These are phyloP conservation scores for Helicoverpa assulta DNA, from an alignment of 2,888 invertebrate species.

Conservation along the genomic window DNA sequence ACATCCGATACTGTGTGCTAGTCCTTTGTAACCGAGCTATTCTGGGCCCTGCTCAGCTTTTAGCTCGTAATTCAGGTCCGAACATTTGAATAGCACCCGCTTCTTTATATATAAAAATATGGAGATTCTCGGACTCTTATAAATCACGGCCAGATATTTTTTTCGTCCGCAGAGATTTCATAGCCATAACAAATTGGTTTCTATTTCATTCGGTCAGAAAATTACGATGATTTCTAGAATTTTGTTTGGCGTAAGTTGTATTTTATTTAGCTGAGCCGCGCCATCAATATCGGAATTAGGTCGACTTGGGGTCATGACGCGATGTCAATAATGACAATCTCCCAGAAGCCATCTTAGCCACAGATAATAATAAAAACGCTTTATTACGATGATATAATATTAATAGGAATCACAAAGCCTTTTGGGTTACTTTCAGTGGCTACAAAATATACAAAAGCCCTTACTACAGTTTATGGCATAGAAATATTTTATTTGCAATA, in stretches of 20 bases:
- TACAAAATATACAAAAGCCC: neutral
- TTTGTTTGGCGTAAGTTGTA: neutral
- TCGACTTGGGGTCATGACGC: neutral
- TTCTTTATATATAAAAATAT: slow-evolving; percentile 30
- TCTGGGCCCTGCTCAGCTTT: slow-evolving; percentile 31
- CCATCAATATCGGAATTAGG: slow-evolving; percentile 1
- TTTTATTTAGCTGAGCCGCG: neutral
- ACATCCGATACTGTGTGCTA: slow-evolving; percentile 51
- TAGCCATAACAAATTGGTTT: neutral
- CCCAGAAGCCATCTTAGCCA: slow-evolving; percentile 1
- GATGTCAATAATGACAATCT: slow-evolving; percentile 2
- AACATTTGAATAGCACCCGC: slow-evolving; percentile 28
- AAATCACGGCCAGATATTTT: slow-evolving; percentile 9
- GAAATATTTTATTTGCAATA: no score
- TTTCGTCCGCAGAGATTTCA: slow-evolving; percentile 1
- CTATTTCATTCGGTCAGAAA: neutral
- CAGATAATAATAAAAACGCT: slow-evolving; percentile 1
- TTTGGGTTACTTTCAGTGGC: neutral
- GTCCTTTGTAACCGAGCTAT: slow-evolving; percentile 46
- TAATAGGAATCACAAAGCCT: neutral
- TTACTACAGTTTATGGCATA: no score
- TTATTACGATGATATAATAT: slow-evolving; percentile 1
- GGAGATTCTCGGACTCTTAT: slow-evolving; percentile 7
- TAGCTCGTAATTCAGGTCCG: slow-evolving; percentile 29
- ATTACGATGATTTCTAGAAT: neutral